A percentile compares a stretch with the other conserved stretches of the same genome.
phyloP scores from a whole-genome alignment of 2,888 invertebrate genomes.

The Xestia xanthographa region DNA sequence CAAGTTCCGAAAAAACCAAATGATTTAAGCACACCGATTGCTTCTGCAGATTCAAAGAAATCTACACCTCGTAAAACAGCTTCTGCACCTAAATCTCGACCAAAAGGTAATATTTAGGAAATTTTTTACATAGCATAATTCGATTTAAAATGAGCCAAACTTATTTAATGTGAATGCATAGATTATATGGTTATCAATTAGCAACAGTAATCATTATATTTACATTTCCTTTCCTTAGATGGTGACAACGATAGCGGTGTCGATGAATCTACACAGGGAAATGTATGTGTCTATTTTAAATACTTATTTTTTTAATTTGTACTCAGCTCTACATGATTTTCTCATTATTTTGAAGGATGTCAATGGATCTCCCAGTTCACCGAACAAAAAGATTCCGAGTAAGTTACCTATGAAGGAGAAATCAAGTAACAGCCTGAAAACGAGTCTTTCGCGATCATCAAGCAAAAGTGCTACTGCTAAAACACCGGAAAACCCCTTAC shows the following conservation, averaged over 20 bases:
- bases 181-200: not conserved
- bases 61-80: slow-evolving; percentile 84
- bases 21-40: slow-evolving; percentile 80
- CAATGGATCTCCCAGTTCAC: slow-evolving; percentile 94
- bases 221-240: slow-evolving; percentile 90
- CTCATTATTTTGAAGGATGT: slow-evolving; percentile 83
- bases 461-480: slow-evolving; percentile 91
- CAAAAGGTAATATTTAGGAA: slow-evolving; percentile 82
- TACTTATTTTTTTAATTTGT: not conserved
- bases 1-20: slow-evolving; percentile 82
- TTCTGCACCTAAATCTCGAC: slow-evolving; percentile 85
- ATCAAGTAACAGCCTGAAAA: slow-evolving; percentile 87
- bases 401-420: slow-evolving; percentile 89
- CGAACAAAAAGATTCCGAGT: slow-evolving; percentile 93
- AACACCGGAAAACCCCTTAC: slow-evolving; percentile 92
- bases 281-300: slow-evolving; percentile 90
- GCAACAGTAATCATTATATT: not conserved
- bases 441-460: slow-evolving; percentile 90
- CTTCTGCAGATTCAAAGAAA: slow-evolving; percentile 79
- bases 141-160: slow-evolving; percentile 81
- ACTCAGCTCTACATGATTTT: slow-evolving; percentile 4
- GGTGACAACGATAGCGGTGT: slow-evolving; percentile 96
- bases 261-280: slow-evolving; percentile 95
- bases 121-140: slow-evolving; percentile 3
- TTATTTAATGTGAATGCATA: slow-evolving; percentile 11